These are phyloP conservation scores for Scomber japonicus DNA, from an alignment of 2,113 vertebrate genomes.

Conservation along the genomic window DNA sequence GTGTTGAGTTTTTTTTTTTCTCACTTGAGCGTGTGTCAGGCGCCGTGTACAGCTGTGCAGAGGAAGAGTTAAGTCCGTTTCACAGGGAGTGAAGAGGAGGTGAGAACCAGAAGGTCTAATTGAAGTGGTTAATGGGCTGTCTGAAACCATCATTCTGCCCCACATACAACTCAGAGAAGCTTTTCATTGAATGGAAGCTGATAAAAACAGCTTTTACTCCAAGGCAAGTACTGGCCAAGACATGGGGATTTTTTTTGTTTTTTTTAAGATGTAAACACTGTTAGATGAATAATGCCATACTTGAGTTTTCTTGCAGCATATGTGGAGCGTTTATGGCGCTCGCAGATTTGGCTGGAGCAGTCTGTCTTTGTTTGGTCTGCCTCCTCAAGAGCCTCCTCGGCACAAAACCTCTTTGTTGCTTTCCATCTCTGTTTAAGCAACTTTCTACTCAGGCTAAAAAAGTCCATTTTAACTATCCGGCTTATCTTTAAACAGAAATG, in stretches of 20 bases:
- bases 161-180: constrained; percentile 34
- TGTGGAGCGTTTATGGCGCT: constrained; percentile 33
- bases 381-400: neutral
- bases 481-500: constrained; percentile 25
- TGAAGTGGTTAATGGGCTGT: constrained; percentile 71
- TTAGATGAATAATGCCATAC: constrained; percentile 28
- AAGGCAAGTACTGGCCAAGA: constrained; percentile 4
- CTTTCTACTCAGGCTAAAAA: constrained; percentile 9
- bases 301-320: constrained; percentile 17
- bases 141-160: constrained; percentile 57
- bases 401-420: constrained; percentile 11
- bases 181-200: constrained; percentile 44
- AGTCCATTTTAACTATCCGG: neutral
- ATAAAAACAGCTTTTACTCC: constrained; percentile 30
- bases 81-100: constrained; percentile 63
- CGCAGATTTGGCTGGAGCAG: neutral
- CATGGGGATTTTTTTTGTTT: constrained; percentile 1
- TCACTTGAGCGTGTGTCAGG: constrained; percentile 64
- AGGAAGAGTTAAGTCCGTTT: constrained; percentile 65
- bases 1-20: constrained; percentile 53
- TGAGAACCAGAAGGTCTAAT: constrained; percentile 76
- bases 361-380: constrained; percentile 10
- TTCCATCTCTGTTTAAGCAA: neutral
- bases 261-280: constrained; percentile 20
- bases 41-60: constrained; percentile 54